Evolutionary conservation across 1,140 invertebrate genomes (phyloP).

Genomic region (Acyrthosiphon pisum): DNA sequence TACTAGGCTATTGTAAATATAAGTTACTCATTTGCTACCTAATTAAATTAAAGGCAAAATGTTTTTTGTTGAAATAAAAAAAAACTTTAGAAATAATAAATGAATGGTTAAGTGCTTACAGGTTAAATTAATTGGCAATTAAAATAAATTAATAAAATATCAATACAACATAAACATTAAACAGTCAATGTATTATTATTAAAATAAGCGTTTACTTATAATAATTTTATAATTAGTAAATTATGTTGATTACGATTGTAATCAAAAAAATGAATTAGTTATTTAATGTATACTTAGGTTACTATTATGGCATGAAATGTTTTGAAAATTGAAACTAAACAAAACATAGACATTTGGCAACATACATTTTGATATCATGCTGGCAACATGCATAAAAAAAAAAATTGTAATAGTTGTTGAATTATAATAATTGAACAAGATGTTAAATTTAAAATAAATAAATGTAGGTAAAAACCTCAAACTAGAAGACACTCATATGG

Average conservation of each 20-base stretch:
- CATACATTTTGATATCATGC: constrained; percentile 12
- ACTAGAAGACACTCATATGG: constrained; percentile 52
- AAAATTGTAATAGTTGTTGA: not conserved
- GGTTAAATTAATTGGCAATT: constrained; percentile 22
- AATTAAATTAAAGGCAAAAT: not conserved
- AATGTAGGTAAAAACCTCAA: constrained; percentile 22
- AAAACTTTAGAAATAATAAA: not conserved
- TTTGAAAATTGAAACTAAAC: not conserved
- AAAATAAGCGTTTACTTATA: constrained; percentile 4
- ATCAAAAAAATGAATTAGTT: not conserved
- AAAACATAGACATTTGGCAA: constrained; percentile 11
- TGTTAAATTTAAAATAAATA: constrained; percentile 29
- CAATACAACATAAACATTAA: not conserved
- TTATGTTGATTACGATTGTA: not conserved
- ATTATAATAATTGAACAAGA: not conserved
- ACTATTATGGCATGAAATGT: constrained; percentile 40
- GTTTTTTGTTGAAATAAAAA: not conserved
- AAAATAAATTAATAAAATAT: not conserved
- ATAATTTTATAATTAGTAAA: not conserved
- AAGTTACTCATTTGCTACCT: not conserved
- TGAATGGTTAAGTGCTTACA: not conserved
- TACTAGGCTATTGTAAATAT: not conserved
- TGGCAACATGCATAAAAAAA: constrained; percentile 14
- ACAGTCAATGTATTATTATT: constrained; percentile 18
- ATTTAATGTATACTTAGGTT: constrained; percentile 15